Percentiles rank a stretch among this genome's conserved stretches.
Conservation (phyloP, 2,888 invertebrate species). For the Pomacea canaliculata region DNA sequence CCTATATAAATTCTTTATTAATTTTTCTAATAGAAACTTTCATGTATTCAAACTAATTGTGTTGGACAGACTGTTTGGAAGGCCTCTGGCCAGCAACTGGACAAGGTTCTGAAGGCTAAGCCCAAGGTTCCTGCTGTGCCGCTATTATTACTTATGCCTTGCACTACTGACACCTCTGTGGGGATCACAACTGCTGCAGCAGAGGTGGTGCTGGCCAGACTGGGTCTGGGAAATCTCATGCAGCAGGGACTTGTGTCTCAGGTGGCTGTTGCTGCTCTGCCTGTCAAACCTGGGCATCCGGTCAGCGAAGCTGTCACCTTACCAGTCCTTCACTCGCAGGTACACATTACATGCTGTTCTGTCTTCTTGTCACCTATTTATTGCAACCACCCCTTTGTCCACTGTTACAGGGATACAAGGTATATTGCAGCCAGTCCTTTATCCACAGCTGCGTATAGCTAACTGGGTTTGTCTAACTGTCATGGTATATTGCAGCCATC, state of each 20-base stretch:
- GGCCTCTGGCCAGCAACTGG: constrained; percentile 43
- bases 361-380: too few species aligned
- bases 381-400: too few species aligned
- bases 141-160: constrained; percentile 53
- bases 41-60: too few species aligned
- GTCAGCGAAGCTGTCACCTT: constrained; percentile 6
- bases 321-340: constrained; percentile 11
- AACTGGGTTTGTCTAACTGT: too few species aligned
- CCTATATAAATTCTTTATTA: too few species aligned
- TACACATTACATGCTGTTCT: neutral
- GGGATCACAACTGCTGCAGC: constrained; percentile 1
- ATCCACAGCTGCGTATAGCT: too few species aligned
- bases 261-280: constrained; percentile 38
- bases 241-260: constrained; percentile 42
- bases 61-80: constrained; percentile 43
- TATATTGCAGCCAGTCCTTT: too few species aligned
- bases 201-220: constrained; percentile 10
- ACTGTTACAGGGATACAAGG: too few species aligned
- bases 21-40: too few species aligned
- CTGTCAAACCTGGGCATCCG: constrained; percentile 16
- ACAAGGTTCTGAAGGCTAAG: constrained; percentile 45
- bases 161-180: constrained; percentile 17
- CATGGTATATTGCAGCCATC: too few species aligned
- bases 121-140: constrained; percentile 49
- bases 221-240: constrained; percentile 40